Base-by-base conservation (phyloP, 2,797 vertebrate species). In the Bradypodion pumilum region DNA sequence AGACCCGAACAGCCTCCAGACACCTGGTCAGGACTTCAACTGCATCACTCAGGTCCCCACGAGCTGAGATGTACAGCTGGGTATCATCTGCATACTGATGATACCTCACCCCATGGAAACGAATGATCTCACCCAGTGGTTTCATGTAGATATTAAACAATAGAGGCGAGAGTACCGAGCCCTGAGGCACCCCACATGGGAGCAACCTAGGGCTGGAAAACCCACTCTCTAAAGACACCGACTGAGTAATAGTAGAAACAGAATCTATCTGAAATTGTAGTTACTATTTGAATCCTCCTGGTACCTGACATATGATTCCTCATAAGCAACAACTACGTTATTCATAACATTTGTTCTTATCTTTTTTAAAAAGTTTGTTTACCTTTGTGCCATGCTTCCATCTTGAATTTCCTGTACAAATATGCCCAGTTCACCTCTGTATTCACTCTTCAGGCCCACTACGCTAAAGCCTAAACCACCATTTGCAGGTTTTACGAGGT, bases 361-460 rank as follows among this genome's bases (percentile, higher is more conserved):
- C 65, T 29, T 3, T 16, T n/a, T 69, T 40, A 52, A 46, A 72
- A 63, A 62, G 44, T 7, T 3, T 74, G 49, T 94, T 89, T 94
- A 99, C 99, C 98, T 97, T 92, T 98, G 92, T n/a, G 98, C 97
- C 78, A 99, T 96, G 62, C 98, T 99, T 88, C 98, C 98, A 1
- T 96, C 95, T 85, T 99, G 98, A 84, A 99, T 98, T 92, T 99
- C 98, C 93, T 99, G 99, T 52, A 99, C 97, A 92, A 99, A 99
- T 95, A 99, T 99, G 79, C 99, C 99, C 27, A 99, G 95, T 87
- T 99, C 98, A 23, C 98, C 98, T 7, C 97, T 96, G 94, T 99
- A 97, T 92, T 99, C 98, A 80, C 98, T 99, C 89, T 97, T 97
- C 2, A 99, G 95, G 65, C 99, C 99, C 82, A 99, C 97, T 29